Evolutionary conservation across 2,113 vertebrate species (phyloP).

Genomic region (Mixornis gularis): DNA sequence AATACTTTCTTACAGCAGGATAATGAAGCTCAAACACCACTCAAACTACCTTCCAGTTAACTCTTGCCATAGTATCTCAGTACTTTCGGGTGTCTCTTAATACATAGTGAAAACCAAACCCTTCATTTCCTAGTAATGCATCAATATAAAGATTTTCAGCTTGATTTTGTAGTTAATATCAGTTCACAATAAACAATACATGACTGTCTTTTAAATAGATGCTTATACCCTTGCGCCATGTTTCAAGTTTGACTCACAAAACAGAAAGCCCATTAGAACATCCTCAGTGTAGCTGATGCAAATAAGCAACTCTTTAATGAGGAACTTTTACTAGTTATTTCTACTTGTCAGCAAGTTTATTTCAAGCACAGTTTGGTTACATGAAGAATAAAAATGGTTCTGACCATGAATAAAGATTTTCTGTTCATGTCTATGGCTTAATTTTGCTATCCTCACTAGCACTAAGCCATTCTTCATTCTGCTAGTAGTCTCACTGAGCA

Average conservation of each 20-base stretch:
- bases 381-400: not conserved
- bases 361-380: not conserved
- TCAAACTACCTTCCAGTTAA: not conserved
- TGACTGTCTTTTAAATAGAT: not conserved
- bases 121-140: not conserved
- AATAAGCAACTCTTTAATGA: not conserved
- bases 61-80: not conserved
- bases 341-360: not conserved
- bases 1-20: not conserved
- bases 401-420: not conserved
- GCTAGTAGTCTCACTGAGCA: not conserved
- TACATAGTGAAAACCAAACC: not conserved
- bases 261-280: not conserved
- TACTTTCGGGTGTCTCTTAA: not conserved
- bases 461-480: not conserved
- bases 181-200: not conserved
- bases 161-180: not conserved
- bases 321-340: not conserved
- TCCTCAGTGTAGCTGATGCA: accelerated
- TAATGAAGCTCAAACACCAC: not conserved
- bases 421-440: not conserved
- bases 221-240: not conserved
- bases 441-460: not conserved
- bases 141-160: not conserved
- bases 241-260: not conserved